A percentile compares a stretch with the other conserved stretches of the same genome.
phyloP scores from a whole-genome alignment of 2,888 invertebrate genomes.

The Microctonus brassicae region DNA sequence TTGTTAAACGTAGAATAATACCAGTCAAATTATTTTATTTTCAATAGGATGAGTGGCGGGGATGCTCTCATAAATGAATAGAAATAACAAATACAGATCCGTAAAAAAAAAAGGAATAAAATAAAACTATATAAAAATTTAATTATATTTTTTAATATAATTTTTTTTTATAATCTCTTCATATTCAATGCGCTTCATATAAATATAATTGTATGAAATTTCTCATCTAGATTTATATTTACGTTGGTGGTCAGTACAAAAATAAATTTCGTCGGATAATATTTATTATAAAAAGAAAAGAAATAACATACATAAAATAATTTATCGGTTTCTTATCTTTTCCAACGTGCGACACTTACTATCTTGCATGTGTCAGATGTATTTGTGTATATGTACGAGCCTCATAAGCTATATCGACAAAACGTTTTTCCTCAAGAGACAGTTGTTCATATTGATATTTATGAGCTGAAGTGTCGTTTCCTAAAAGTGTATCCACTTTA shows the following conservation, averaged over 20 bases:
- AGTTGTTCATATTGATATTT: constrained; percentile 20
- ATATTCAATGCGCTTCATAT: too few relatives aligned
- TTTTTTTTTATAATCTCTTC: too few relatives aligned
- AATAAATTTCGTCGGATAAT: not conserved
- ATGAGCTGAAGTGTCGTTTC: not conserved
- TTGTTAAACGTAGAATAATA: constrained; percentile 40
- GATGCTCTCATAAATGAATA: constrained; percentile 28
- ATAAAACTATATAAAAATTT: not conserved
- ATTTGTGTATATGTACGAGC: not conserved
- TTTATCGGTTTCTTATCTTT: not conserved
- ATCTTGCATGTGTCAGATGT: not conserved
- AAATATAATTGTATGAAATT: too few relatives aligned
- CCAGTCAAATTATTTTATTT: constrained; percentile 38
- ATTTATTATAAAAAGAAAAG: not conserved
- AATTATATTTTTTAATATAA: not conserved
- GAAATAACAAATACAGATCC: constrained; percentile 1
- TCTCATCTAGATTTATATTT: not conserved
- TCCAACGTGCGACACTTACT: not conserved
- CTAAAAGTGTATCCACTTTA: constrained; percentile 29
- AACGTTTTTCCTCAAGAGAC: not conserved
- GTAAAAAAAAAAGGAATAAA: not conserved
- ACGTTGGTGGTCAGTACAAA: not conserved
- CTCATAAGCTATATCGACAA: not conserved
- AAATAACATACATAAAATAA: not conserved
- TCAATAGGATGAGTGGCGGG: not conserved